phyloP scores from a whole-genome alignment of 1,140 invertebrate genomes.

The Pemphigus obesinymphae region DNA sequence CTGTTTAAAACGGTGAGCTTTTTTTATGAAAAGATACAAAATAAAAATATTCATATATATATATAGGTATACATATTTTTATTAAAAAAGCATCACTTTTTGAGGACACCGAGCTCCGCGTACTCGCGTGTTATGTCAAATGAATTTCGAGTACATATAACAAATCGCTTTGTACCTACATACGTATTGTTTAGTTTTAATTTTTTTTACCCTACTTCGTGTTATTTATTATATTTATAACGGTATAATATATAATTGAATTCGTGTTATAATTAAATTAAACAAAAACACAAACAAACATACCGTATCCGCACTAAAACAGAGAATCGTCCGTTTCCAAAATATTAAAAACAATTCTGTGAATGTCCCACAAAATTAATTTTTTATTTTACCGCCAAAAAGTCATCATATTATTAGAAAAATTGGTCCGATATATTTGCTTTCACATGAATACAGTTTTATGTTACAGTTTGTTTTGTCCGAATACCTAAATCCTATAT shows the following conservation, averaged over 20 bases:
- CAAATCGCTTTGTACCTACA: slow-evolving; percentile 10
- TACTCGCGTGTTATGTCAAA: slow-evolving; percentile 15
- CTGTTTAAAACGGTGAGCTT: slow-evolving; percentile 17
- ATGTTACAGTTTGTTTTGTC: no score
- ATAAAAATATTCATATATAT: not conserved
- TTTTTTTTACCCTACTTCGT: not conserved
- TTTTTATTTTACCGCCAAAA: not conserved
- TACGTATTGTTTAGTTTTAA: slow-evolving; percentile 3
- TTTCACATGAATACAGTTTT: no score
- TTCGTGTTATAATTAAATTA: not conserved
- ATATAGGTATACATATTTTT: not conserved
- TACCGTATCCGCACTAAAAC: not conserved
- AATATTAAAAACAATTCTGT: no score
- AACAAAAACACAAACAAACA: not conserved
- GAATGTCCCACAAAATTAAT: no score
- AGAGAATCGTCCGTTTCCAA: not conserved
- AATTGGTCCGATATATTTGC: no score
- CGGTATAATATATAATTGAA: not conserved
- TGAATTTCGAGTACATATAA: slow-evolving; percentile 21
- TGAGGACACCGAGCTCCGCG: not conserved
- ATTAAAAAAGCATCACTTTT: slow-evolving; percentile 29
- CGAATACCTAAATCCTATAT: no score
- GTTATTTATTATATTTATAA: not conserved
- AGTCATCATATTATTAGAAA: no score
- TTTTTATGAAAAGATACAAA: slow-evolving; percentile 18